Conservation (phyloP, 2,113 vertebrate species). For the Gallinago paraguaiae region DNA sequence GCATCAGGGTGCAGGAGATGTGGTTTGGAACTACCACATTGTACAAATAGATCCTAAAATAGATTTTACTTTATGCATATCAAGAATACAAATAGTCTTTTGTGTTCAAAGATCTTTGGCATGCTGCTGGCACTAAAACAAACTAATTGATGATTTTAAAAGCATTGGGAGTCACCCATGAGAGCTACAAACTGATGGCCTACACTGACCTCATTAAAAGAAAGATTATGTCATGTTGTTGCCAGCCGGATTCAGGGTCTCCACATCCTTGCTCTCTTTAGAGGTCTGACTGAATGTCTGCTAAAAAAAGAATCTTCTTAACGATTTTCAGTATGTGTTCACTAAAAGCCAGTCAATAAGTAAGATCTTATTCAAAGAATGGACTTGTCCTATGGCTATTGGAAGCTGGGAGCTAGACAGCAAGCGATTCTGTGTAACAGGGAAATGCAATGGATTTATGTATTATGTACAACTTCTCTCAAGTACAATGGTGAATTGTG, state of each 20-base stretch:
- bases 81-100: background rate
- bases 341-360: slow-evolving; percentile 1
- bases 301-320: slow-evolving; percentile 28
- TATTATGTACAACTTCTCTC: background rate
- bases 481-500: background rate
- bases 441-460: background rate
- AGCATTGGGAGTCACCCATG: background rate
- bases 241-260: background rate
- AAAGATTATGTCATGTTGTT: background rate
- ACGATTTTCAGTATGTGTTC: background rate
- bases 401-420: background rate
- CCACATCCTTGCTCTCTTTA: background rate
- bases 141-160: background rate
- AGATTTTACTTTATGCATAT: background rate
- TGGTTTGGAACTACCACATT: background rate
- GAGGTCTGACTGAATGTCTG: background rate
- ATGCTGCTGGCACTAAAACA: background rate
- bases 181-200: background rate
- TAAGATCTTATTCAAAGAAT: background rate
- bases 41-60: background rate
- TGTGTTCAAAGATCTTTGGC: background rate
- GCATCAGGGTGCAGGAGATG: background rate
- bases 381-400: background rate
- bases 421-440: background rate
- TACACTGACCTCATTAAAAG: background rate